Percentiles rank a stretch among this genome's conserved stretches.
Evolutionary conservation across 2,113 vertebrate species (phyloP).

Genomic region (Cephalopholis sonnerati): DNA sequence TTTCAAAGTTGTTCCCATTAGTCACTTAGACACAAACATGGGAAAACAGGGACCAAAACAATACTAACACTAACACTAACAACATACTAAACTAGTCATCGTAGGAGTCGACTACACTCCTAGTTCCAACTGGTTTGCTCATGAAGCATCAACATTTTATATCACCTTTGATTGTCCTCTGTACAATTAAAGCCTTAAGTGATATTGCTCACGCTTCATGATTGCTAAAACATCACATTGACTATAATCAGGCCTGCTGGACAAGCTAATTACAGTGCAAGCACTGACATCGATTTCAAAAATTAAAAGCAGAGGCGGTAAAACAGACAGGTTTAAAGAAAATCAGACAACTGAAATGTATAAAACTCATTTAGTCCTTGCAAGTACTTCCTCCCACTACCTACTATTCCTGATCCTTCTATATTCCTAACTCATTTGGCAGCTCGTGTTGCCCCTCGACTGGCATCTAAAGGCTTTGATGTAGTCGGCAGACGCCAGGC

Average conservation of each 20-base stretch:
- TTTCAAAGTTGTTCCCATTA: too few relatives aligned
- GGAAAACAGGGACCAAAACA: too few relatives aligned
- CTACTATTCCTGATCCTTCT: conserved; percentile 56
- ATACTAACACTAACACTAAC: too few relatives aligned
- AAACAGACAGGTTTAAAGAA: conserved; percentile 16
- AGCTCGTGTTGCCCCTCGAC: conserved; percentile 89
- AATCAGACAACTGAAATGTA: conserved; percentile 24
- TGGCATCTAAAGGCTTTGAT: conserved; percentile 93
- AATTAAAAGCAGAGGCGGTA: conserved; percentile 23
- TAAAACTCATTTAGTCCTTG: conserved; percentile 1
- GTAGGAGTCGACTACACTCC: too few relatives aligned
- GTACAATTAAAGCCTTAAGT: too few relatives aligned
- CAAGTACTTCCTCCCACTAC: conserved; percentile 79
- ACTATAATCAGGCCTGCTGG: neutral
- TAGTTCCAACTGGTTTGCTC: too few relatives aligned
- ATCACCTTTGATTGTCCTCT: too few relatives aligned
- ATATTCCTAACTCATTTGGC: conserved; percentile 86
- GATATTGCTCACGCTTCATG: neutral
- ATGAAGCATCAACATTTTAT: too few relatives aligned
- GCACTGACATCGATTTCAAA: neutral
- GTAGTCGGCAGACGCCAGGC: conserved; percentile 89
- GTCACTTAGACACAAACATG: too few relatives aligned
- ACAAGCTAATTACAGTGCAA: conserved; percentile 38
- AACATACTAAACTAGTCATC: too few relatives aligned
- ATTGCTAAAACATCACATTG: conserved; percentile 11